Percentiles rank a stretch among this genome's conserved stretches.
Evolutionary conservation across 2,888 invertebrate genomes (phyloP).

Genomic region (Ypsolopha sequella): DNA sequence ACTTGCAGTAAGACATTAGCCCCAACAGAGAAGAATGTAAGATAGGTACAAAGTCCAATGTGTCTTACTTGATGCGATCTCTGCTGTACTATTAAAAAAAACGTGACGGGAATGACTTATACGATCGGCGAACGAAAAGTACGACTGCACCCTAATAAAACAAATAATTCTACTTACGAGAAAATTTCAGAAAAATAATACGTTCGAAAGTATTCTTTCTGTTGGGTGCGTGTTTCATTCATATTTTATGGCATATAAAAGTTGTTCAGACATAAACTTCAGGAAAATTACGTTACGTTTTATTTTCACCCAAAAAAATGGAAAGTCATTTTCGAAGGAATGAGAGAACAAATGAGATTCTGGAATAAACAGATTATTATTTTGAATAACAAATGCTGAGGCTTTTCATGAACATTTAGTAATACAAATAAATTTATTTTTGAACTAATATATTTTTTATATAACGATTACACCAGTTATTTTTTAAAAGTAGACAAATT

Average conservation of each 20-base stretch:
- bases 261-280: neutral
- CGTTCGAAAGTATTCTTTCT: neutral
- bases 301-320: neutral
- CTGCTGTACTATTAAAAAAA: too few relatives aligned
- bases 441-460: too few relatives aligned
- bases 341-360: neutral
- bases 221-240: neutral
- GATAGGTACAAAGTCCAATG: too few relatives aligned
- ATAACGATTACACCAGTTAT: too few relatives aligned
- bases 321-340: slow-evolving; percentile 1
- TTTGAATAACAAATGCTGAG: neutral
- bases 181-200: neutral
- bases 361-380: neutral
- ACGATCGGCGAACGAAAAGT: too few relatives aligned
- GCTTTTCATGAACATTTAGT: neutral
- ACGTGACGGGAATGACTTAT: neutral
- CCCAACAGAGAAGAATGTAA: too few relatives aligned
- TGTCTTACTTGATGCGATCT: too few relatives aligned
- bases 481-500: too few relatives aligned
- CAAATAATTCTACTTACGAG: neutral
- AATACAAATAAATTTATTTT: neutral
- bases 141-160: neutral
- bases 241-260: neutral
- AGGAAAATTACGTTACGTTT: neutral
- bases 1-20: too few relatives aligned